Conservation (phyloP, 2,113 vertebrate species). For the Pipa parva region DNA sequence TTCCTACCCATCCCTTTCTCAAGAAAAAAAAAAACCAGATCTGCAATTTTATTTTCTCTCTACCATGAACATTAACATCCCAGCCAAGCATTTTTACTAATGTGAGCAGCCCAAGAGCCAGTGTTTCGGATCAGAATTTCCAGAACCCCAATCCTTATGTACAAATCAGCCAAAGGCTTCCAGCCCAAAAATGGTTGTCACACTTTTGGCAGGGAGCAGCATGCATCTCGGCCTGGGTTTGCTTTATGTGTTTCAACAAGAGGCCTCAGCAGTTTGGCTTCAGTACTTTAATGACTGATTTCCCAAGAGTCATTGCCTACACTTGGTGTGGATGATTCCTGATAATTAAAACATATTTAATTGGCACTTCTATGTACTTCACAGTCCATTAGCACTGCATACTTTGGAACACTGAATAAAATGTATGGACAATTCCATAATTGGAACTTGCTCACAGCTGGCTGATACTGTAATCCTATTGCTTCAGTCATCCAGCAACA, state of each 20-base stretch:
- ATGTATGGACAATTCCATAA: background rate
- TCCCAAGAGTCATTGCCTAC: background rate
- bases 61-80: background rate
- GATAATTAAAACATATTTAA: slow-evolving; percentile 13
- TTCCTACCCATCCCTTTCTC: slow-evolving; percentile 19
- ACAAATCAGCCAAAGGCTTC: background rate
- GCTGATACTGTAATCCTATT: slow-evolving; percentile 3
- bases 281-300: background rate
- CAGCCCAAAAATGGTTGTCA: slow-evolving; percentile 14
- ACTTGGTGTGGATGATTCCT: slow-evolving; percentile 7
- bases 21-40: background rate
- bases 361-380: slow-evolving; percentile 14
- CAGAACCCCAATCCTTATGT: background rate
- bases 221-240: slow-evolving; percentile 8
- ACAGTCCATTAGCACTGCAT: slow-evolving; percentile 21
- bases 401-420: background rate
- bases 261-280: background rate
- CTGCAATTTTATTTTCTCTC: slow-evolving; percentile 22
- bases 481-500: too few species aligned
- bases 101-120: slow-evolving; percentile 8
- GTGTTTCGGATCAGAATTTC: slow-evolving; percentile 27
- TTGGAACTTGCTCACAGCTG: background rate
- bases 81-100: slow-evolving; percentile 29
- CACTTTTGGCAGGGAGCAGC: slow-evolving; percentile 3
- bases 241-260: slow-evolving; percentile 6